A percentile compares a stretch with the other conserved stretches of the same genome.
Evolutionary conservation across 2,888 invertebrate species (phyloP).

Genomic region (Lithophane socia): DNA sequence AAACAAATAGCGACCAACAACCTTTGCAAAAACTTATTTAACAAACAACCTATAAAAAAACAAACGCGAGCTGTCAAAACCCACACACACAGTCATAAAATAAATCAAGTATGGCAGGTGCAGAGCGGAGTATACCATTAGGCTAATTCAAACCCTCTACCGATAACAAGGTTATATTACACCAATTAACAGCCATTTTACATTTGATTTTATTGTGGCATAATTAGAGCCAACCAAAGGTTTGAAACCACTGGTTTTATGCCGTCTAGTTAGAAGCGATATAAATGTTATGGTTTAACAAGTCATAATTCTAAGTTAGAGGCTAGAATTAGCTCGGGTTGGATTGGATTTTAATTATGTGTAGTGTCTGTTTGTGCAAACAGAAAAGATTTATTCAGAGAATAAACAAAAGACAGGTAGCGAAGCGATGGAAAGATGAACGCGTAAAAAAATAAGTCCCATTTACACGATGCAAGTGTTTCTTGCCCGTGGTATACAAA

Average conservation of each 20-base stretch:
- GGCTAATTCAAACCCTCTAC: slow-evolving; percentile 72
- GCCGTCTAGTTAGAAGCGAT: slow-evolving; percentile 42
- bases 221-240: slow-evolving; percentile 78
- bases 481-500: not conserved
- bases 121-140: slow-evolving; percentile 70
- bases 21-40: not conserved
- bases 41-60: not conserved
- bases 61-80: slow-evolving; percentile 4
- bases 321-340: slow-evolving; percentile 32
- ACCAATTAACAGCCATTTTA: slow-evolving; percentile 80
- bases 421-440: no score
- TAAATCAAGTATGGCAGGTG: slow-evolving; percentile 56
- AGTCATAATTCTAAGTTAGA: slow-evolving; percentile 42
- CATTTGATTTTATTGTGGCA: slow-evolving; percentile 78
- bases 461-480: not conserved
- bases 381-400: not conserved
- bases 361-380: slow-evolving; percentile 8
- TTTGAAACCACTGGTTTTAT: slow-evolving; percentile 74
- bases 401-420: slow-evolving; percentile 5
- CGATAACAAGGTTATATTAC: slow-evolving; percentile 81
- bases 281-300: slow-evolving; percentile 51
- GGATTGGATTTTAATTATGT: slow-evolving; percentile 23
- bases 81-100: slow-evolving; percentile 46
- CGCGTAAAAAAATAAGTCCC: not conserved
- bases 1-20: not conserved